A percentile compares a stretch with the other conserved stretches of the same genome.
phyloP scores from a whole-genome alignment of 2,797 vertebrate species.

The Chromis chromis region DNA sequence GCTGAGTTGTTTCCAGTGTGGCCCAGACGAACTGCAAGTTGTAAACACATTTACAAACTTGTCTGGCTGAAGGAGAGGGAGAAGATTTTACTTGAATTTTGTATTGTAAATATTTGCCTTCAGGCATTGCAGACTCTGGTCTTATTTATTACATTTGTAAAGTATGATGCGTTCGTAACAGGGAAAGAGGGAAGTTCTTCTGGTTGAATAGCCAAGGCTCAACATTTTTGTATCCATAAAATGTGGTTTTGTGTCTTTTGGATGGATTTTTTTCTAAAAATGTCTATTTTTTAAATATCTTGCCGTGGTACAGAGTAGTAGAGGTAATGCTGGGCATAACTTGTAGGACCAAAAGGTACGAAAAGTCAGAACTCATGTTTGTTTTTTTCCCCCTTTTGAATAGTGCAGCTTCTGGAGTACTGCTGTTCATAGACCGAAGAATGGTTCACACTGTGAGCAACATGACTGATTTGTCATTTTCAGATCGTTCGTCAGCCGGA shows the following conservation, averaged over 20 bases:
- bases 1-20: slow-evolving; percentile 21
- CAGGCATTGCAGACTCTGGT: slow-evolving; percentile 50
- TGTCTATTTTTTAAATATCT: slow-evolving; percentile 78
- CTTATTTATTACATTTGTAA: slow-evolving; percentile 91
- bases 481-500: neutral
- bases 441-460: slow-evolving; percentile 42
- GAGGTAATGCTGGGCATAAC: slow-evolving; percentile 48
- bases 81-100: slow-evolving; percentile 80
- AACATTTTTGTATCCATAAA: slow-evolving; percentile 75
- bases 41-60: slow-evolving; percentile 31
- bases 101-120: slow-evolving; percentile 74
- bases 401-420: slow-evolving; percentile 43
- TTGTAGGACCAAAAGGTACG: slow-evolving; percentile 73
- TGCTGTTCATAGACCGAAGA: slow-evolving; percentile 32
- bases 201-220: slow-evolving; percentile 60
- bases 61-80: slow-evolving; percentile 23
- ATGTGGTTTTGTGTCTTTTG: slow-evolving; percentile 73
- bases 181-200: slow-evolving; percentile 60
- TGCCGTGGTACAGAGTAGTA: slow-evolving; percentile 45
- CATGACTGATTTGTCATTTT: slow-evolving; percentile 15
- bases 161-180: slow-evolving; percentile 58
- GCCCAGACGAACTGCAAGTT: slow-evolving; percentile 9
- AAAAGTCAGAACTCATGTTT: slow-evolving; percentile 17
- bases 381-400: slow-evolving; percentile 20
- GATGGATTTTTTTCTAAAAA: slow-evolving; percentile 67